Percentiles rank a stretch among this genome's conserved stretches.
These are phyloP conservation scores for Sinella curviseta DNA, from an alignment of 1,140 invertebrate genomes.

Conservation along the genomic window DNA sequence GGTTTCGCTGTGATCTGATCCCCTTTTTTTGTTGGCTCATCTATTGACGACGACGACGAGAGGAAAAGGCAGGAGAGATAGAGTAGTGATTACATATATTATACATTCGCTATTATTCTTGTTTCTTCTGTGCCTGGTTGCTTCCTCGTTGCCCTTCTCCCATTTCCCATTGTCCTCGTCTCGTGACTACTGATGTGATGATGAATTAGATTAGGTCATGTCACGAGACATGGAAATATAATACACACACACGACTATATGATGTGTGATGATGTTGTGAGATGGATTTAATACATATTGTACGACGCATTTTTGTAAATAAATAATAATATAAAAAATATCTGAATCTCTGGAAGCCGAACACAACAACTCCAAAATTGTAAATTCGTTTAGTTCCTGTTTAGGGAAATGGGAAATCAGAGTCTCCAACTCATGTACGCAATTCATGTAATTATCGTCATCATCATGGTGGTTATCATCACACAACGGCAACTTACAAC, in stretches of 20 bases:
- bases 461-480: not conserved
- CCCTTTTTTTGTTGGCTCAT: not conserved
- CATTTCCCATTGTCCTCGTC: not conserved
- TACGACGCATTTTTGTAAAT: not conserved
- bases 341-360: too few relatives aligned
- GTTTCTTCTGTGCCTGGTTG: too few relatives aligned
- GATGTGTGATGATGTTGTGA: too few relatives aligned
- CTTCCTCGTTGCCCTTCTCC: not conserved
- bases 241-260: not conserved
- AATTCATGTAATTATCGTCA: not conserved
- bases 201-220: constrained; percentile 26
- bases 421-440: not conserved
- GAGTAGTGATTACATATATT: not conserved
- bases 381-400: too few relatives aligned
- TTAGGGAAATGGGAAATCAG: not conserved
- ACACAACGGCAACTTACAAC: not conserved
- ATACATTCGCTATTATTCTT: too few relatives aligned
- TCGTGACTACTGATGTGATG: not conserved
- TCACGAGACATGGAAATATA: not conserved
- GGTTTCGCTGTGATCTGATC: not conserved
- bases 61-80: too few relatives aligned
- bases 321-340: too few relatives aligned
- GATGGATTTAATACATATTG: not conserved
- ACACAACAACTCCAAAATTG: too few relatives aligned
- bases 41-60: too few relatives aligned